Percentiles rank a stretch among this genome's conserved stretches.
Conservation (phyloP, 1,140 invertebrate genomes). For the Bombus superbus region DNA sequence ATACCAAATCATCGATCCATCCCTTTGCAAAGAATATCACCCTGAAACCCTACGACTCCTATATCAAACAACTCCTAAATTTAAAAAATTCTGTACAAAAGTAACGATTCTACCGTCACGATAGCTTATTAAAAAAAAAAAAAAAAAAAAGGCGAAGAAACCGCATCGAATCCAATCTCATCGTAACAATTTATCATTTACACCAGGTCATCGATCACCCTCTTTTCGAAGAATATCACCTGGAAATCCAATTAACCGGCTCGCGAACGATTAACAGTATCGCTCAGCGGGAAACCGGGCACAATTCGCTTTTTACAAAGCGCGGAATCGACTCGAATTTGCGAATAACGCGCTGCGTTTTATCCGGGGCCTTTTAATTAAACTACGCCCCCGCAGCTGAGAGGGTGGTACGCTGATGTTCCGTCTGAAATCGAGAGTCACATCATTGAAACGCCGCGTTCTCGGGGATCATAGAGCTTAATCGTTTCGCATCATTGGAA, state of each 20-base stretch:
- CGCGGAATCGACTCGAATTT: background rate
- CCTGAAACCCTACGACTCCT: background rate
- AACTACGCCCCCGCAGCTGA: background rate
- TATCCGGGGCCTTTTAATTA: slow-evolving; percentile 37
- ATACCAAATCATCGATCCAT: background rate
- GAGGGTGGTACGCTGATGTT: background rate
- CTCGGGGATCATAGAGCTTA: slow-evolving; percentile 50
- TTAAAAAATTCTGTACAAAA: background rate
- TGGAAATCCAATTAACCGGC: slow-evolving; percentile 12
- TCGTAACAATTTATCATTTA: slow-evolving; percentile 2
- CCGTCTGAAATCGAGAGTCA: slow-evolving; percentile 37
- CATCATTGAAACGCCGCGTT: slow-evolving; percentile 34
- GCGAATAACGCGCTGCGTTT: slow-evolving; percentile 18
- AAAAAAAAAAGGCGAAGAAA: background rate
- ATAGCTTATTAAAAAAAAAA: background rate
- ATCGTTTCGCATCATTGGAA: slow-evolving; percentile 66
- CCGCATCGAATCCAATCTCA: background rate
- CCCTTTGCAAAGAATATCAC: background rate
- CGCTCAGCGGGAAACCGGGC: background rate
- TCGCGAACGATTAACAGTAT: background rate
- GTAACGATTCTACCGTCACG: background rate
- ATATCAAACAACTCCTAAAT: background rate
- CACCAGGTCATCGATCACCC: background rate
- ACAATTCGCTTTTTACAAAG: background rate
- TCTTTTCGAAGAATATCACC: background rate